These are phyloP conservation scores for Porites evermanni DNA, from an alignment of 92 coral and sea anemone genomes.

Conservation along the genomic window DNA sequence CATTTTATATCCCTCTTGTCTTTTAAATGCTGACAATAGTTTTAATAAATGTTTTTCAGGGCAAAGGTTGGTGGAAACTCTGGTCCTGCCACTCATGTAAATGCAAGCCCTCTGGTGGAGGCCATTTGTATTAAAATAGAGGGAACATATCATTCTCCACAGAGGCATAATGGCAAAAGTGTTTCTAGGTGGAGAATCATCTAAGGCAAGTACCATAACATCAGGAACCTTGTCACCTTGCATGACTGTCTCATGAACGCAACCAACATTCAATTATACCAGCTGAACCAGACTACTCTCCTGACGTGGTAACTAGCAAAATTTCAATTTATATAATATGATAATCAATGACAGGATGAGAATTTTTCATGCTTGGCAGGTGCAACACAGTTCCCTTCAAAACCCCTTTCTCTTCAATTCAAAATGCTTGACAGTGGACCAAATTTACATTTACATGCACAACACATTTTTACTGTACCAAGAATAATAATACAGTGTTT, in stretches of 20 bases:
- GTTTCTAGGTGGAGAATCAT: constrained; percentile 55
- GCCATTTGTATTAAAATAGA: constrained; percentile 33
- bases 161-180: constrained; percentile 17
- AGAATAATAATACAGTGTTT: no score
- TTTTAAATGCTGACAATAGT: no score
- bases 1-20: no score
- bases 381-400: no score
- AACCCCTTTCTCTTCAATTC: no score
- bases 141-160: neutral
- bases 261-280: constrained; percentile 61
- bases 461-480: no score
- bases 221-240: constrained; percentile 32
- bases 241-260: constrained; percentile 43
- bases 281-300: constrained; percentile 61
- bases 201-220: constrained; percentile 44
- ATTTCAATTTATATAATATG: no score
- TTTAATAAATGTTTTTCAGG: neutral
- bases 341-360: no score
- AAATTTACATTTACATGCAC: no score
- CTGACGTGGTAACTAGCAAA: constrained; percentile 31
- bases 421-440: no score
- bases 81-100: constrained; percentile 55
- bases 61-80: constrained; percentile 51
- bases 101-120: constrained; percentile 66
- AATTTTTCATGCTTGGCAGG: no score